Percentiles rank a stretch among this genome's conserved stretches.
These are phyloP conservation scores for Himalopsyche phryganea DNA, from an alignment of 1,140 invertebrate species.

Conservation along the genomic window DNA sequence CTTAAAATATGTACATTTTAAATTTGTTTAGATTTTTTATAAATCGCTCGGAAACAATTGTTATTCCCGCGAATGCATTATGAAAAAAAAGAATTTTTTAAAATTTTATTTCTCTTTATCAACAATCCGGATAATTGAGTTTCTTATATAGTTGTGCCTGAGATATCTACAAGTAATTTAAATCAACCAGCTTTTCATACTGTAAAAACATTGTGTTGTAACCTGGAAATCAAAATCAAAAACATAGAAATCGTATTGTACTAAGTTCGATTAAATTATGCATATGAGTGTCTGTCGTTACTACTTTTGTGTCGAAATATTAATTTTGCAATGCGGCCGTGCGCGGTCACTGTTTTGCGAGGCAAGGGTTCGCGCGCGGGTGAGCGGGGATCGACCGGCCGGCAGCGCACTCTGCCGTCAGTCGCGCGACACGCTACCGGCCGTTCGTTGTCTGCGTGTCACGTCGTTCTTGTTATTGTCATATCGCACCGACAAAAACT, in stretches of 20 bases:
- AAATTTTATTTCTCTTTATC: no score
- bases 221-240: no score
- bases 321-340: slow-evolving; percentile 6
- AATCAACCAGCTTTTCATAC: no score
- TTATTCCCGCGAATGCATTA: no score
- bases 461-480: slow-evolving; percentile 26
- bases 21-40: no score
- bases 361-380: not conserved
- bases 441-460: slow-evolving; percentile 24
- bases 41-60: no score
- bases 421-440: slow-evolving; percentile 26
- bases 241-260: not conserved
- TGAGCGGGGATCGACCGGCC: not conserved
- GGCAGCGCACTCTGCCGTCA: slow-evolving; percentile 19
- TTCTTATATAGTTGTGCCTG: no score
- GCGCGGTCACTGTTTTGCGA: not conserved
- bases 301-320: slow-evolving; percentile 15
- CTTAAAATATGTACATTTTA: no score
- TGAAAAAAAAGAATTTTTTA: no score
- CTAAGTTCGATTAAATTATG: slow-evolving; percentile 11
- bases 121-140: no score
- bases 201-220: no score
- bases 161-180: no score
- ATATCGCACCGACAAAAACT: slow-evolving; percentile 17
- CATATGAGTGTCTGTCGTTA: not conserved